Evolutionary conservation across 1,140 invertebrate genomes (phyloP).

Genomic region (Rhopalosiphum maidis): DNA sequence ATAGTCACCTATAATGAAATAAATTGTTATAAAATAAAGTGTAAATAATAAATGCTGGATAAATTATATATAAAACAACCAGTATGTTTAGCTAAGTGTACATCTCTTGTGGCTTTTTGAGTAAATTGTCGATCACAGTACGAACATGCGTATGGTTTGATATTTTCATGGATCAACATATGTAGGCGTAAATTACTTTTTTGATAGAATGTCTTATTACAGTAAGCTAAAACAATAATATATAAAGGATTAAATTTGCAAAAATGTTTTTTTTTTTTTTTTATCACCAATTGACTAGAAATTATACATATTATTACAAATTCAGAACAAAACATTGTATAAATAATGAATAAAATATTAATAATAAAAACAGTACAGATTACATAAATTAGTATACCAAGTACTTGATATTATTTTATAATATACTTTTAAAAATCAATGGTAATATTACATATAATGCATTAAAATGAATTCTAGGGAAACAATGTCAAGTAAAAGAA

Average conservation of each 20-base stretch:
- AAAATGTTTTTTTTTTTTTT: background rate
- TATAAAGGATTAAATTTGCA: background rate
- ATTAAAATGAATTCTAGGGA: no score
- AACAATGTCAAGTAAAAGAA: no score
- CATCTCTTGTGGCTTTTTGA: conserved; percentile 51
- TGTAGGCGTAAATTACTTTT: conserved; percentile 49
- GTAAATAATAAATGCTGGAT: background rate
- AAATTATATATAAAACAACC: background rate
- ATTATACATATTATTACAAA: background rate
- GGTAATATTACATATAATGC: no score
- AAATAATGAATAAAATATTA: background rate
- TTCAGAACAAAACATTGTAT: background rate
- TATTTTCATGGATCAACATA: conserved; percentile 55
- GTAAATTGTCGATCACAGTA: conserved; percentile 53
- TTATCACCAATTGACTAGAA: background rate
- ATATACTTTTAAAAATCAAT: background rate
- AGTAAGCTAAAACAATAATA: conserved; percentile 26
- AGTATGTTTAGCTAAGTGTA: conserved; percentile 42
- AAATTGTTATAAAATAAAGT: background rate
- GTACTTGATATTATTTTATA: background rate
- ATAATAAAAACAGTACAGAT: background rate
- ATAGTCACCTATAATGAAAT: conserved; percentile 13
- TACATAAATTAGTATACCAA: background rate
- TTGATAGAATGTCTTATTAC: conserved; percentile 41
- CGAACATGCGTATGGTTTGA: conserved; percentile 46